phyloP scores from a whole-genome alignment of 2,888 invertebrate genomes.

The Poecilus cupreus region DNA sequence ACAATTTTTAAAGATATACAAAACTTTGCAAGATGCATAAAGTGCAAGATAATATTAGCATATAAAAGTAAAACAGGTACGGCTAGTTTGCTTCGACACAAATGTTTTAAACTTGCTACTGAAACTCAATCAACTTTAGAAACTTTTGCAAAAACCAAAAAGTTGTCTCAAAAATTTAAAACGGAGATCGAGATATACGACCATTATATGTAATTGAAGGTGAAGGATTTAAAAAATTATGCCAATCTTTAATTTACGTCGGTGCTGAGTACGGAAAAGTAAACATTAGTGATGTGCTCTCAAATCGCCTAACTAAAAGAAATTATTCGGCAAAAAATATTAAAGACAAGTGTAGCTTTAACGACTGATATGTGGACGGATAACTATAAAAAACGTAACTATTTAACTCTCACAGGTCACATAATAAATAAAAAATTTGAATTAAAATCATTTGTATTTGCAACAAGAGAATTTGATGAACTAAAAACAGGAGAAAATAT shows the following conservation, averaged over 20 bases:
- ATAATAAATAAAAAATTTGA: neutral
- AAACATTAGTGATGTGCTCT: constrained; percentile 33
- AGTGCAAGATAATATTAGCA: constrained; percentile 59
- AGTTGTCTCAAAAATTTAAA: neutral
- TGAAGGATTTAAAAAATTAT: constrained; percentile 4
- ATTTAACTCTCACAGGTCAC: neutral
- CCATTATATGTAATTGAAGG: constrained; percentile 29
- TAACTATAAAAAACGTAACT: neutral
- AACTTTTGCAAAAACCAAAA: neutral
- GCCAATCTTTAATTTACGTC: constrained; percentile 53
- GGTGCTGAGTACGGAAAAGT: constrained; percentile 57
- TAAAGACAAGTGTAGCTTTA: neutral
- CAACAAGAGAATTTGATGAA: neutral
- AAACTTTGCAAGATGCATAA: constrained; percentile 59
- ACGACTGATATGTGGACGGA: neutral
- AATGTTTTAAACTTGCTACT: constrained; percentile 47
- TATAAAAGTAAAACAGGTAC: constrained; percentile 61
- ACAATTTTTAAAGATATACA: constrained; percentile 60
- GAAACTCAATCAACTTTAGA: neutral
- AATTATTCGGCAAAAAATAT: neutral
- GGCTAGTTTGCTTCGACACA: constrained; percentile 59
- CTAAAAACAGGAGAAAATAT: neutral
- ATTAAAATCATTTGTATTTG: neutral
- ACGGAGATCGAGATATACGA: neutral
- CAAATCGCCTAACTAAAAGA: neutral